phyloP scores from a whole-genome alignment of 30 jellyfish, hydroid and myxozoan species.

The Pseudorhiza aurosa region DNA sequence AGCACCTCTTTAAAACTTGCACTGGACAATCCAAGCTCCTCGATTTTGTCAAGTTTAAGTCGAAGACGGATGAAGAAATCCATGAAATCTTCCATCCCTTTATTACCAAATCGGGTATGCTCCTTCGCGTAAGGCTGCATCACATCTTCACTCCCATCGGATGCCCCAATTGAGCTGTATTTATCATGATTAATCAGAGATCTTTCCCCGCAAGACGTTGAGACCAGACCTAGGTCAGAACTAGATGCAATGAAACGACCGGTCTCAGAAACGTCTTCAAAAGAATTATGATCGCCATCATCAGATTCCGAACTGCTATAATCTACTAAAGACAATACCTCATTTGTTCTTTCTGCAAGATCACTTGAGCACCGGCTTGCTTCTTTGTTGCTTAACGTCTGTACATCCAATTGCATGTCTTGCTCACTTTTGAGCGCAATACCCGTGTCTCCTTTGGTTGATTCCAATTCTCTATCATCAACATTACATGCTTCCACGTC shows the following conservation, averaged over 20 bases:
- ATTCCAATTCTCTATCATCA: not conserved
- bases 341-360: not conserved
- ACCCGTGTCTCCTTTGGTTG: not conserved
- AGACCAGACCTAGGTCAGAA: too few relatives aligned
- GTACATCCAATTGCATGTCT: not conserved
- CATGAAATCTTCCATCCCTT: constrained; percentile 7
- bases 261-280: too few relatives aligned
- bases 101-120: too few relatives aligned
- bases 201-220: too few relatives aligned
- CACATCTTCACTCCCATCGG: too few relatives aligned
- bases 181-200: not conserved
- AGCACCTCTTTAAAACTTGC: constrained; percentile 7
- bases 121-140: too few relatives aligned
- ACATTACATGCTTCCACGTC: too few relatives aligned
- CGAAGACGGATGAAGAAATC: constrained; percentile 45
- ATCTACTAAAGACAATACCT: not conserved
- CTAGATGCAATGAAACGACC: too few relatives aligned
- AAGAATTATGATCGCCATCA: not conserved
- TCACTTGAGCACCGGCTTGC: not conserved
- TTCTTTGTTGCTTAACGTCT: not conserved
- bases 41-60: constrained; percentile 44
- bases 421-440: not conserved
- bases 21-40: not conserved
- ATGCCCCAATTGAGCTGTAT: not conserved
- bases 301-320: constrained; percentile 31